These are phyloP conservation scores for Microcebus ravelobensis DNA, from an alignment of 2,113 vertebrate species.

Conservation along the genomic window DNA sequence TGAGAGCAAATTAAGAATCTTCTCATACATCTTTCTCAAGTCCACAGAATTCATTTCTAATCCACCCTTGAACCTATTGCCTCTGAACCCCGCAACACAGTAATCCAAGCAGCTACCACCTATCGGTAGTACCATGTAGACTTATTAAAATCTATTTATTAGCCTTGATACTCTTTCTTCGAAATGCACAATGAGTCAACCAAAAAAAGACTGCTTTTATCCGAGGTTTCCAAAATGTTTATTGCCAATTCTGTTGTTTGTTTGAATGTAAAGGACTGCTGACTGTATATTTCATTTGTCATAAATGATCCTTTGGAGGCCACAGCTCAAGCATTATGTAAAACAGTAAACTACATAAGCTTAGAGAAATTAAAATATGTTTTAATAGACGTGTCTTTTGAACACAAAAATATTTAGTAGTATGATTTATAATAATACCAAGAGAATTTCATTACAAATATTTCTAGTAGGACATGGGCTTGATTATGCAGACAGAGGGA, in stretches of 20 bases:
- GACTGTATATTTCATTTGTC: neutral
- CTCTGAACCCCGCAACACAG: neutral
- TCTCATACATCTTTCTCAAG: neutral
- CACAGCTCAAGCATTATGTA: neutral
- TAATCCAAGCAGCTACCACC: neutral
- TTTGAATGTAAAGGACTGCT: slow-evolving; percentile 11
- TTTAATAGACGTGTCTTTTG: slow-evolving; percentile 41
- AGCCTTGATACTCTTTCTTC: neutral
- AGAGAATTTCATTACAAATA: neutral
- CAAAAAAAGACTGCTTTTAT: neutral
- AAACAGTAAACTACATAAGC: slow-evolving; percentile 4
- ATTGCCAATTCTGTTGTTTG: neutral
- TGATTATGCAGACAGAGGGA: neutral
- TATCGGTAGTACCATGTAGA: neutral
- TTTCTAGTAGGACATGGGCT: neutral
- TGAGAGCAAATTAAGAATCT: neutral
- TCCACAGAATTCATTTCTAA: neutral
- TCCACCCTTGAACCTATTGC: neutral
- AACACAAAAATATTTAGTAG: neutral
- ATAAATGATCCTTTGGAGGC: slow-evolving; percentile 12
- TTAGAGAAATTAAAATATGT: slow-evolving; percentile 7
- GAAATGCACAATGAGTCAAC: neutral
- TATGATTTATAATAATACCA: slow-evolving; percentile 65
- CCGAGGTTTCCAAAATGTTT: neutral
- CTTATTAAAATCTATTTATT: neutral